Evolutionary conservation across 2,888 invertebrate genomes (phyloP), one percentile per base, ranked within the genome.

Genomic region (Eristalinus aeneus): DNA sequence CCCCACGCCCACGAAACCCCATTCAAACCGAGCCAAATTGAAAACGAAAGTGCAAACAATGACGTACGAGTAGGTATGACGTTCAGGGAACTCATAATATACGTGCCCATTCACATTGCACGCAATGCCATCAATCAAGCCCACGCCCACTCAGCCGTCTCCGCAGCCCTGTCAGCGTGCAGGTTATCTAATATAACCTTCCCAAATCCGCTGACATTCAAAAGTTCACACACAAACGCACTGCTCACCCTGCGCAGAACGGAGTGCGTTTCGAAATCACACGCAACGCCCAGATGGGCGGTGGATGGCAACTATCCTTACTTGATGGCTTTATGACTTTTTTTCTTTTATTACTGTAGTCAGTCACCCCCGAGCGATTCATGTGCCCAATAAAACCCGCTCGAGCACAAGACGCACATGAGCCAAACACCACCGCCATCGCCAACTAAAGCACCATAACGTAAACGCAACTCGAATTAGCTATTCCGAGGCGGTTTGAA

Each of bases 401-500:
- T 46, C 16, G 8, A 46, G 16, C 46, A 46, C 16, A 46, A 46
- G 16, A 46, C 46, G n/a, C n/a, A 46, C 46, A 16, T 6, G n/a
- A n/a, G n/a, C n/a, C n/a, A 39, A 46, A 46, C 34, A 9, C 34
- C 27, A 27, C 27, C 27, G 10, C 10, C n/a, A n/a, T n/a, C n/a
- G 34, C 46, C 46, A 16, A 5, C 46, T 16, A 16, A 16, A n/a
- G 46, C 46, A 46, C 16, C 46, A 46, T 46, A 46, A 32, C 67
- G 8, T 11, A 11, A 12, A 56, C 34, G 68, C 68, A 54, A 68
- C 54, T 34, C 34, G 10, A 12, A 69, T 69, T 69, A 58, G 23
- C 56, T 34, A 69, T 69, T 69, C 68, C 12, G 34, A 56, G 23
- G 23, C 69, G 36, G 56, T 22, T 23, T 58, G 61, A 72, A 72